Conservation (phyloP, 1,140 invertebrate genomes). For the Acyrthosiphon pisum region DNA sequence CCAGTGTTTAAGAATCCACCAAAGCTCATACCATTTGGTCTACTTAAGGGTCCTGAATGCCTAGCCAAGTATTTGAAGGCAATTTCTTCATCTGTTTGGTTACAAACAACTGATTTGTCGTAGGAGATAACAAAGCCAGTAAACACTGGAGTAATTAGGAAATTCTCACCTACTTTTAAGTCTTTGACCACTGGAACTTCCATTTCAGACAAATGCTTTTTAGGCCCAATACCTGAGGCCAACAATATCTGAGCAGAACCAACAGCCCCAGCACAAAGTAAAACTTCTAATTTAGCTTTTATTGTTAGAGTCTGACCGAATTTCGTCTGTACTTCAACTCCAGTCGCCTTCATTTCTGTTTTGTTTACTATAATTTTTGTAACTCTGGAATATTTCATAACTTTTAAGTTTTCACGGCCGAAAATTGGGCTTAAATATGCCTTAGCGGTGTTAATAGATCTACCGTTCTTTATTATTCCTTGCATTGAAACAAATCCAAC, state of each 20-base stretch:
- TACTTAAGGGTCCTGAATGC: slow-evolving; percentile 48
- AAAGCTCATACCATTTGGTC: slow-evolving; percentile 19
- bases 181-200: slow-evolving; percentile 49
- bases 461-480: slow-evolving; percentile 69
- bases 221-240: slow-evolving; percentile 70
- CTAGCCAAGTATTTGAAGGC: slow-evolving; percentile 55
- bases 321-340: slow-evolving; percentile 71
- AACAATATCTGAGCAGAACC: slow-evolving; percentile 77
- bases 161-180: slow-evolving; percentile 48
- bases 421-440: slow-evolving; percentile 68
- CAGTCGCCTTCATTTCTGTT: slow-evolving; percentile 67
- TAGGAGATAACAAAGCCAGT: slow-evolving; percentile 55
- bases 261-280: slow-evolving; percentile 73
- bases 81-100: slow-evolving; percentile 17
- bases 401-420: slow-evolving; percentile 71
- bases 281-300: slow-evolving; percentile 63
- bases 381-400: slow-evolving; percentile 67
- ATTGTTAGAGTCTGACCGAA: slow-evolving; percentile 58
- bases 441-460: slow-evolving; percentile 67
- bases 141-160: slow-evolving; percentile 62
- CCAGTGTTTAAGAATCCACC: slow-evolving; percentile 34
- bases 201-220: slow-evolving; percentile 58
- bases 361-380: slow-evolving; percentile 76
- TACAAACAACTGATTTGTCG: slow-evolving; percentile 61
- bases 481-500: slow-evolving; percentile 65